Evolutionary conservation across 2,797 vertebrate genomes (phyloP).

Genomic region (Chelidonichthys spinosus): DNA sequence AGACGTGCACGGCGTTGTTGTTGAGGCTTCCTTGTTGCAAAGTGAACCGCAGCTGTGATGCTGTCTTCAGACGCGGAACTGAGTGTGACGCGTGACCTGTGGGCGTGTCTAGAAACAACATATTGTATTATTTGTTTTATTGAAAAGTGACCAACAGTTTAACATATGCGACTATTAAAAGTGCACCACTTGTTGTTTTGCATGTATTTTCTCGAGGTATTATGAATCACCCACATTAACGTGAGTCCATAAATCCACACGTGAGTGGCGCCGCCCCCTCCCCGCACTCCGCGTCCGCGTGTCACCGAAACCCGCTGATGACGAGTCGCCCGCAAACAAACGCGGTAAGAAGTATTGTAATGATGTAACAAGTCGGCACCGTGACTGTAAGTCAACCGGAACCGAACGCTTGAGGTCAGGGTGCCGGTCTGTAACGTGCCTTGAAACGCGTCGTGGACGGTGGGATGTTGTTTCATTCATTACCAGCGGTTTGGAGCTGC

Average conservation of each 20-base stretch:
- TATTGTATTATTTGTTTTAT: neutral
- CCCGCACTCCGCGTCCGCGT: too few relatives aligned
- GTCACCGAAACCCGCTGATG: neutral
- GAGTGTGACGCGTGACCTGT: slow-evolving; percentile 14
- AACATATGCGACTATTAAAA: neutral
- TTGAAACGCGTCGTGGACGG: neutral
- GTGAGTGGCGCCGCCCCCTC: neutral
- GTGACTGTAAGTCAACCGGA: neutral
- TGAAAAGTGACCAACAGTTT: too few relatives aligned
- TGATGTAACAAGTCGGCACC: neutral
- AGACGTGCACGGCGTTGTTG: neutral
- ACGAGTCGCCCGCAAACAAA: neutral
- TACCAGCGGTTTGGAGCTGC: neutral
- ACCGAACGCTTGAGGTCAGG: too few relatives aligned
- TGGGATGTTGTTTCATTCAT: neutral
- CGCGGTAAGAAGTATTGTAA: slow-evolving; percentile 32
- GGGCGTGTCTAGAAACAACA: neutral
- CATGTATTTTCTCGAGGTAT: neutral
- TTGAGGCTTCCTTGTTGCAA: slow-evolving; percentile 46
- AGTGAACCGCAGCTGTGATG: neutral
- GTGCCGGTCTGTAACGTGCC: neutral
- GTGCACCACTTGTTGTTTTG: accelerated
- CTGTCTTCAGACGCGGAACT: slow-evolving; percentile 37
- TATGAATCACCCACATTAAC: neutral
- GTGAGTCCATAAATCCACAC: slow-evolving; percentile 16